These are phyloP conservation scores for Epinotia nisella DNA, from an alignment of 2,888 invertebrate genomes.

Conservation along the genomic window DNA sequence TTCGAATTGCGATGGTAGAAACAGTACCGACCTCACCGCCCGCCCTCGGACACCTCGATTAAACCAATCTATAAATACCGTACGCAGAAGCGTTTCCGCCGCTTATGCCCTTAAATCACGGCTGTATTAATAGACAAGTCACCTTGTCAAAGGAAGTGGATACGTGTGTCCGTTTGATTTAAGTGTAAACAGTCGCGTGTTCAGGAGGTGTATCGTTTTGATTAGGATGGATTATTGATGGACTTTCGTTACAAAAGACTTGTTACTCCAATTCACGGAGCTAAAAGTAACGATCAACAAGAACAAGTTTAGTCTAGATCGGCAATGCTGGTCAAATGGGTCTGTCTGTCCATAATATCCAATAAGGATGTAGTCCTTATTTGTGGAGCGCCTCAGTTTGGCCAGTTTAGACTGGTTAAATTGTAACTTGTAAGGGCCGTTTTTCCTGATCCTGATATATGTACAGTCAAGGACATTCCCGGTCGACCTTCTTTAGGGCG, in stretches of 20 bases:
- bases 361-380: too few relatives aligned
- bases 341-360: too few relatives aligned
- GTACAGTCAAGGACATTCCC: too few relatives aligned
- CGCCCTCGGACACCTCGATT: conserved; percentile 73
- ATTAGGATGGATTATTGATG: not conserved
- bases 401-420: too few relatives aligned
- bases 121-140: conserved; percentile 38
- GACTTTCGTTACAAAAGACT: not conserved
- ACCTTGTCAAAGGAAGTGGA: conserved; percentile 23
- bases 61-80: conserved; percentile 68
- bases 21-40: conserved; percentile 10
- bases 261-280: not conserved
- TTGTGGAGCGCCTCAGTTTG: too few relatives aligned
- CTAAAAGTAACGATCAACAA: too few relatives aligned
- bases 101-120: conserved; percentile 39
- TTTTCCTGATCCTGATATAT: too few relatives aligned
- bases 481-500: too few relatives aligned
- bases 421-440: too few relatives aligned
- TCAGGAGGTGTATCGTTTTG: too few relatives aligned
- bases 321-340: too few relatives aligned
- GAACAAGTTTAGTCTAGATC: too few relatives aligned
- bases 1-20: conserved; percentile 3
- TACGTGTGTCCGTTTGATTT: conserved; percentile 4
- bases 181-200: not conserved
- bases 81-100: conserved; percentile 50